Evolutionary conservation across 2,888 invertebrate species (phyloP).

Genomic region (Tuberolachnus salignus): DNA sequence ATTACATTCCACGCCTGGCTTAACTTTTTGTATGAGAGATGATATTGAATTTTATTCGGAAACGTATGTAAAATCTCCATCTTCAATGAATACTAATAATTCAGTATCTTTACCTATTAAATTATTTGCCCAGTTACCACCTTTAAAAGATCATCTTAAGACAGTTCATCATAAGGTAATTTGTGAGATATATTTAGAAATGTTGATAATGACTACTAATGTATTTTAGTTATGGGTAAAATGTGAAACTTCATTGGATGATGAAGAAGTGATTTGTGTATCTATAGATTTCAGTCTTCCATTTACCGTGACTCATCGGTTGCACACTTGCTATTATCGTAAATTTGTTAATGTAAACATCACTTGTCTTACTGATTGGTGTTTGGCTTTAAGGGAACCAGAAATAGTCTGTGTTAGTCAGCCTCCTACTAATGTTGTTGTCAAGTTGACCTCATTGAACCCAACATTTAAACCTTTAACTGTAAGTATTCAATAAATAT

Average conservation of each 20-base stretch:
- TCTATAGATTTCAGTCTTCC: constrained; percentile 74
- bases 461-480: constrained; percentile 63
- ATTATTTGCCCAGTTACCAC: constrained; percentile 39
- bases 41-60: constrained; percentile 38
- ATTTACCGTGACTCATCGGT: constrained; percentile 69
- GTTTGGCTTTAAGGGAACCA: constrained; percentile 63
- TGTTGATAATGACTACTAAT: not conserved
- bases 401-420: constrained; percentile 60
- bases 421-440: constrained; percentile 32
- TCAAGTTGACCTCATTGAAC: constrained; percentile 63
- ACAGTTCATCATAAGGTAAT: constrained; percentile 42
- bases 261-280: constrained; percentile 47
- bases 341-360: constrained; percentile 84
- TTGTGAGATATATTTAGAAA: not conserved
- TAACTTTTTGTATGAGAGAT: constrained; percentile 43
- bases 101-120: constrained; percentile 44
- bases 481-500: constrained; percentile 38
- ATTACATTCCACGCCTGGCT: constrained; percentile 45
- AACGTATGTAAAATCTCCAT: constrained; percentile 14
- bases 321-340: constrained; percentile 82
- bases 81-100: constrained; percentile 14
- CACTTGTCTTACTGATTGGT: constrained; percentile 66
- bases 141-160: constrained; percentile 43
- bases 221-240: constrained; percentile 49
- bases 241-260: constrained; percentile 41